phyloP scores from a whole-genome alignment of 2,113 vertebrate genomes.

The Pedionomus torquatus region DNA sequence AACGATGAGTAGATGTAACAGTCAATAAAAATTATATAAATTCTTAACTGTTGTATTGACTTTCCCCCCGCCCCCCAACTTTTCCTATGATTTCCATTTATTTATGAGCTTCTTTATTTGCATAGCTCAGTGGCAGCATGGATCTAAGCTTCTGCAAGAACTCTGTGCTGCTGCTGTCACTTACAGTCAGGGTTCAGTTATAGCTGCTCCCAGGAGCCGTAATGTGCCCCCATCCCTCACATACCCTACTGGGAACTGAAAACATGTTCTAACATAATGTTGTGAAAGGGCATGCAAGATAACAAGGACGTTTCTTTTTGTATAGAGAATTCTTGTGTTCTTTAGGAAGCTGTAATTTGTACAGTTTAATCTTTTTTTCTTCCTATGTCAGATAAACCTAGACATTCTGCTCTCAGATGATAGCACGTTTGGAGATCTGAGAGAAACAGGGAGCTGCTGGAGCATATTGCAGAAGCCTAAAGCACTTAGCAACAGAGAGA shows the following conservation, averaged over 20 bases:
- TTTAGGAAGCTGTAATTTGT: slow-evolving; percentile 51
- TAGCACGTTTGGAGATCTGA: slow-evolving; percentile 59
- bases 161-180: background rate
- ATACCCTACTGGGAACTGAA: slow-evolving; percentile 8
- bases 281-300: background rate
- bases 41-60: background rate
- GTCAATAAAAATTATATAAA: background rate
- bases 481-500: slow-evolving; percentile 78
- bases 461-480: slow-evolving; percentile 74
- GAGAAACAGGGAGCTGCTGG: slow-evolving; percentile 66
- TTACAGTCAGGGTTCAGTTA: slow-evolving; percentile 8
- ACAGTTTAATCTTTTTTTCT: slow-evolving; percentile 9
- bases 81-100: background rate
- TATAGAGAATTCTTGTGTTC: background rate
- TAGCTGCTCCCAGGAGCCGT: background rate
- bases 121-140: background rate
- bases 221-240: background rate
- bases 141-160: background rate
- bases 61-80: background rate
- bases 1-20: background rate
- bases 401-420: slow-evolving; percentile 42
- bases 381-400: slow-evolving; percentile 49
- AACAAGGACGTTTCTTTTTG: background rate
- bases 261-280: slow-evolving; percentile 1
- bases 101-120: background rate